Evolutionary conservation across 2,113 vertebrate genomes (phyloP).

Genomic region (Cyprinodon variegatus): DNA sequence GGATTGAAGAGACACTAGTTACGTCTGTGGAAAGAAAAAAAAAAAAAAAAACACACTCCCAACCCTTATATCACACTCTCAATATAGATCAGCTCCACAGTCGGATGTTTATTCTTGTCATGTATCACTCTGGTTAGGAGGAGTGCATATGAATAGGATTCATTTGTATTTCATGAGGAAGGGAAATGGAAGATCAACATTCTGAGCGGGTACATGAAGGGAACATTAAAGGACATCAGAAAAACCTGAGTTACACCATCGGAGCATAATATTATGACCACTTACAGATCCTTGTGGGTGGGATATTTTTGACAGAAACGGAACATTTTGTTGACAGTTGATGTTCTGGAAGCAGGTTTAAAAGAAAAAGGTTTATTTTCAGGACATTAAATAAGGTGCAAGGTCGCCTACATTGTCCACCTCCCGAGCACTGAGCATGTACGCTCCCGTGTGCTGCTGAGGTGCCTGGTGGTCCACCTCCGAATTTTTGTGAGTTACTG

Average conservation of each 20-base stretch:
- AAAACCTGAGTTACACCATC: slow-evolving; percentile 10
- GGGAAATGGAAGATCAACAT: slow-evolving; percentile 71
- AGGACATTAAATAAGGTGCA: too few relatives aligned
- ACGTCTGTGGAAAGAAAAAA: slow-evolving; percentile 5
- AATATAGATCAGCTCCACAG: slow-evolving; percentile 10
- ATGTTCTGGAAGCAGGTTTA: background rate
- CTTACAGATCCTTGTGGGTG: background rate
- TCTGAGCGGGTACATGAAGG: slow-evolving; percentile 50
- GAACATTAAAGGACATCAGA: slow-evolving; percentile 18
- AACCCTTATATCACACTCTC: slow-evolving; percentile 5
- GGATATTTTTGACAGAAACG: background rate
- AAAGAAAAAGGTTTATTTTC: too few relatives aligned
- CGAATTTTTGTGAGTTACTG: too few relatives aligned
- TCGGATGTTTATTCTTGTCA: slow-evolving; percentile 44
- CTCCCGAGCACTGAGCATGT: too few relatives aligned
- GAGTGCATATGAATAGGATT: slow-evolving; percentile 60
- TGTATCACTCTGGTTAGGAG: slow-evolving; percentile 21
- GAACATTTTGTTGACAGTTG: background rate
- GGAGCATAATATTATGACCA: background rate
- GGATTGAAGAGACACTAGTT: slow-evolving; percentile 1
- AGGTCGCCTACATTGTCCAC: too few relatives aligned
- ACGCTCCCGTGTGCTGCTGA: too few relatives aligned
- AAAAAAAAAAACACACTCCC: slow-evolving; percentile 14
- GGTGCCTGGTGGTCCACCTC: too few relatives aligned
- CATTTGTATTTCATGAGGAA: slow-evolving; percentile 58